phyloP scores from a whole-genome alignment of 2,888 invertebrate genomes.

The Xylota segnis region DNA sequence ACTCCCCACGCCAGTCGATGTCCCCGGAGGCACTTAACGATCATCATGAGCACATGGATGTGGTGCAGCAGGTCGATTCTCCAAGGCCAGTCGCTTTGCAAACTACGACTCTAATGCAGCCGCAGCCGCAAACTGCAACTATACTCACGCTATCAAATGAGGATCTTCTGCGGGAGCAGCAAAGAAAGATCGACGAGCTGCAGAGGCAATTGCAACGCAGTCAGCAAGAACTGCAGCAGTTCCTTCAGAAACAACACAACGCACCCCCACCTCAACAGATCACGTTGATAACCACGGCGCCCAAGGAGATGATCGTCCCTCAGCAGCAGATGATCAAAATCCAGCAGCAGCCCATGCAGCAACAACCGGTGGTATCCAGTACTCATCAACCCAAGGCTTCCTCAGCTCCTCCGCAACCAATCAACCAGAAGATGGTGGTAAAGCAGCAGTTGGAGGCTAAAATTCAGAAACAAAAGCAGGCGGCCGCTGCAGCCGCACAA shows the following conservation, averaged over 20 bases:
- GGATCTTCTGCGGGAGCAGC: slow-evolving; percentile 93
- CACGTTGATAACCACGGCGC: slow-evolving; percentile 81
- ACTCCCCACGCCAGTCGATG: slow-evolving; percentile 79
- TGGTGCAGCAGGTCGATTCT: slow-evolving; percentile 83
- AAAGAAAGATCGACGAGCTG: slow-evolving; percentile 94
- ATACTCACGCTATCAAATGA: slow-evolving; percentile 85
- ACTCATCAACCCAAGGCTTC: slow-evolving; percentile 59
- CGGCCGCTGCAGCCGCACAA: slow-evolving; percentile 83
- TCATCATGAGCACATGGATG: slow-evolving; percentile 84
- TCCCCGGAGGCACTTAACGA: slow-evolving; percentile 78
- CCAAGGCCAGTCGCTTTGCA: slow-evolving; percentile 81
- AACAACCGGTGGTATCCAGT: slow-evolving; percentile 65
- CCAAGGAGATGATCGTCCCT: slow-evolving; percentile 76
- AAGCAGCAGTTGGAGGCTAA: slow-evolving; percentile 90
- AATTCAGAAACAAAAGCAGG: slow-evolving; percentile 86
- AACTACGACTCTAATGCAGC: slow-evolving; percentile 81
- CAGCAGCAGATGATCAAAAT: slow-evolving; percentile 81
- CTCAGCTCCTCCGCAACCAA: slow-evolving; percentile 78
- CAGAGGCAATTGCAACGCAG: slow-evolving; percentile 92
- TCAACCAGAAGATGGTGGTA: slow-evolving; percentile 86
- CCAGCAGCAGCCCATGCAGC: slow-evolving; percentile 80
- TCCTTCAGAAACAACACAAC: slow-evolving; percentile 86
- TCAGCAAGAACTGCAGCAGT: slow-evolving; percentile 90
- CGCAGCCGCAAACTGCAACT: slow-evolving; percentile 81
- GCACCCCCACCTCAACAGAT: slow-evolving; percentile 82